Conservation (phyloP, 1,140 invertebrate genomes). For the Drosophila ercepeae region DNA sequence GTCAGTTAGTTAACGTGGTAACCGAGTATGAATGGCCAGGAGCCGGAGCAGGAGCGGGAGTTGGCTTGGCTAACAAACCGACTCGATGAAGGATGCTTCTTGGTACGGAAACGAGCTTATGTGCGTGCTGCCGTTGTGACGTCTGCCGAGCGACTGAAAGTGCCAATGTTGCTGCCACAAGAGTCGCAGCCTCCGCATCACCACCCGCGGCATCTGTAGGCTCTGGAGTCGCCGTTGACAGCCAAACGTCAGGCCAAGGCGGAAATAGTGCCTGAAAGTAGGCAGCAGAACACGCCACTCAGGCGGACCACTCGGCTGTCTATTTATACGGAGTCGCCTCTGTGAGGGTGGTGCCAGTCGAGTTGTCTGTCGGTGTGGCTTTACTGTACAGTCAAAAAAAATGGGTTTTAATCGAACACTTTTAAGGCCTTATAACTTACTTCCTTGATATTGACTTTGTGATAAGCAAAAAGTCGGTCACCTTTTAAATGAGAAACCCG, state of each 20-base stretch:
- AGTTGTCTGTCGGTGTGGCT: slow-evolving; percentile 20
- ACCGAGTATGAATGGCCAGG: slow-evolving; percentile 1
- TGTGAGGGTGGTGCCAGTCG: slow-evolving; percentile 3
- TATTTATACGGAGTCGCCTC: slow-evolving; percentile 32
- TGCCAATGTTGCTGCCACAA: slow-evolving; percentile 49
- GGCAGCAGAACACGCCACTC: slow-evolving; percentile 59
- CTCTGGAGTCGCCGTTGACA: slow-evolving; percentile 44
- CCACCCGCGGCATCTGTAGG: slow-evolving; percentile 9
- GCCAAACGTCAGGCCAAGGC: slow-evolving; percentile 69
- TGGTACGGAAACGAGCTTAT: slow-evolving; percentile 4
- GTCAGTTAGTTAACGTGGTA: slow-evolving; percentile 5
- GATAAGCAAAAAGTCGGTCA: too few relatives aligned
- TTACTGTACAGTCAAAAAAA: slow-evolving; percentile 12
- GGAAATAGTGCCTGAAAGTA: slow-evolving; percentile 80
- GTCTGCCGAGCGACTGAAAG: slow-evolving; percentile 66
- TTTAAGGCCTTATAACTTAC: neutral
- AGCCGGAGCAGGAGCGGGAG: slow-evolving; percentile 16
- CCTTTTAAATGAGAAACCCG: too few relatives aligned
- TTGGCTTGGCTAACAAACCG: slow-evolving; percentile 24
- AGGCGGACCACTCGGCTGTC: slow-evolving; percentile 34
- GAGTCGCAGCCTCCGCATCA: slow-evolving; percentile 41
- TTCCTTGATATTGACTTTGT: too few relatives aligned
- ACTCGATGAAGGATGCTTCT: slow-evolving; percentile 23
- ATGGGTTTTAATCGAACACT: neutral
- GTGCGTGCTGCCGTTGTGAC: slow-evolving; percentile 56